phyloP scores from a whole-genome alignment of 2,888 invertebrate species.

The Hydropsyche betteni region DNA sequence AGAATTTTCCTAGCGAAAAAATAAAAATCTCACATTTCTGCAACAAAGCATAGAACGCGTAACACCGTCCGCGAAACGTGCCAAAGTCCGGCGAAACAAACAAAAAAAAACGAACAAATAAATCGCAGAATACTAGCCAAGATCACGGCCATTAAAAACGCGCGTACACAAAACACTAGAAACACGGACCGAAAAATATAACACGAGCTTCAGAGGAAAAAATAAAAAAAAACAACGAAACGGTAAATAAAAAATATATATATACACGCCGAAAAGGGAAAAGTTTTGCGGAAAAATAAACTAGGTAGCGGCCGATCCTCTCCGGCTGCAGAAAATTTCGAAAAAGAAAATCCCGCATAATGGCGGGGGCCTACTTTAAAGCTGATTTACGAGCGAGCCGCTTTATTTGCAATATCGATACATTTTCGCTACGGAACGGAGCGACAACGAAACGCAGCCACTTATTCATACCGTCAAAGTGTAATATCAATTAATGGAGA shows the following conservation, averaged over 20 bases:
- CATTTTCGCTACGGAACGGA: neutral
- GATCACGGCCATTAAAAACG: slow-evolving; percentile 28
- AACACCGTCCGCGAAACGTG: slow-evolving; percentile 7
- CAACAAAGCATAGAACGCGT: neutral
- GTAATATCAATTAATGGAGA: neutral
- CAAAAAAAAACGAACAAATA: slow-evolving; percentile 10
- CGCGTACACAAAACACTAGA: neutral
- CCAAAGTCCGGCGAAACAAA: slow-evolving; percentile 7
- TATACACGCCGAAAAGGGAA: neutral
- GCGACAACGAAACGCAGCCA: neutral
- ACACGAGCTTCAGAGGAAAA: no score
- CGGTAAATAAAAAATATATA: no score
- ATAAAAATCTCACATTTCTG: slow-evolving; percentile 18
- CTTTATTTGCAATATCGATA: neutral
- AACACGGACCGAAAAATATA: no score
- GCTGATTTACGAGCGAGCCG: neutral
- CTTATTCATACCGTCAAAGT: no score
- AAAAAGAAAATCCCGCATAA: no score
- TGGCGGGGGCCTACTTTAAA: no score
- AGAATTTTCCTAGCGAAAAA: no score
- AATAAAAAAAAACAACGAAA: no score
- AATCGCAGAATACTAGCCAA: slow-evolving; percentile 18
- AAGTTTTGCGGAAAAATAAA: slow-evolving; percentile 9
- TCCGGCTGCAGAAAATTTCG: no score
- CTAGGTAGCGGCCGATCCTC: neutral